phyloP scores from a whole-genome alignment of 2,888 invertebrate genomes.

The Heliconius erato region DNA sequence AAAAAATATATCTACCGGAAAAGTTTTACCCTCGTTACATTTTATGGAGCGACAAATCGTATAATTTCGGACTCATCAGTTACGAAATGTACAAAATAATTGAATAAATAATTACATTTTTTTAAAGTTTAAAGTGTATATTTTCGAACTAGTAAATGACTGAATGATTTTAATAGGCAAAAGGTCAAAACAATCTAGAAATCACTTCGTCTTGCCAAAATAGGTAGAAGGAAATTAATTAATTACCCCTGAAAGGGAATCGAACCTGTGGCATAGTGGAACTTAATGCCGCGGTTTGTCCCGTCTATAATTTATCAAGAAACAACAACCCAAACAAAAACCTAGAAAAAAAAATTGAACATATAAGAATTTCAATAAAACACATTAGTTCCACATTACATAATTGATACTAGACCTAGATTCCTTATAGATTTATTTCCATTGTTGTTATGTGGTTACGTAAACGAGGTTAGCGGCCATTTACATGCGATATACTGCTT shows the following conservation, averaged over 20 bases:
- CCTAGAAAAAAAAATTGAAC: neutral
- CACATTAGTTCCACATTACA: constrained; percentile 17
- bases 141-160: neutral
- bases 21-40: constrained; percentile 41
- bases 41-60: constrained; percentile 43
- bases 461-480: constrained; percentile 37
- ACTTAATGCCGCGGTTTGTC: no score
- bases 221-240: no score
- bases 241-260: no score
- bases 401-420: constrained; percentile 30
- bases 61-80: constrained; percentile 23
- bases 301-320: no score
- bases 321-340: neutral
- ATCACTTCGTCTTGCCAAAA: no score
- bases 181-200: no score
- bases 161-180: no score
- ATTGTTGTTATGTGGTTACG: constrained; percentile 31
- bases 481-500: constrained; percentile 35
- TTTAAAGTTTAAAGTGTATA: neutral
- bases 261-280: no score
- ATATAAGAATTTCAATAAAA: neutral
- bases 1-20: constrained; percentile 17
- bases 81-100: constrained; percentile 8
- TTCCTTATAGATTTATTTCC: constrained; percentile 37
- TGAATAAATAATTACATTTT: neutral